Base-by-base conservation (phyloP, 1,140 invertebrate species). In the Muscidifurax raptorellus region DNA sequence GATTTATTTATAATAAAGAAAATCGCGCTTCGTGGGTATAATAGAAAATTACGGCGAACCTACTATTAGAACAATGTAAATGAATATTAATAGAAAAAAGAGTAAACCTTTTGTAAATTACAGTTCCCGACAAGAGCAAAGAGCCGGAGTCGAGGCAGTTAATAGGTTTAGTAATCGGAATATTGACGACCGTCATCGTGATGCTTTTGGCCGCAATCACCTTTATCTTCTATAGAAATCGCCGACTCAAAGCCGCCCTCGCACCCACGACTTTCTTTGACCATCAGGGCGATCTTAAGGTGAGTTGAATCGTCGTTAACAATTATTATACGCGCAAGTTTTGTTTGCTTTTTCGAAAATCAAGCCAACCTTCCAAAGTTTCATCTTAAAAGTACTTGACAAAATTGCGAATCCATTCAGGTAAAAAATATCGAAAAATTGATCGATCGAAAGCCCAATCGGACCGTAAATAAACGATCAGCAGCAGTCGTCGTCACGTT, bases 151-250 rank as follows among this genome's bases (percentile, higher is more conserved):
- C 94, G 79, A 94, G 93, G 85, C 93, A 94, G 88, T 93, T 95
- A 88, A 96, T 97, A 88, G 96, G 96, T 67, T 94, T 96, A 86
- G 94, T 97, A 83, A 96, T 97, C 88, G 96, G 96, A n/a, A 94
- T 95, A 66, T 93, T 97, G 86, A 95, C 95, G 22, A 96, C 96
- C 30, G 95, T 96, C 85, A 96, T 97, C 86, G 90, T 97, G 27
- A 92, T 96, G 83, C 93, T 96, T 18, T 91, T 95, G 71, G 94
- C 94, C 10, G 95, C 95, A 71, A 96, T 97, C 89, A 94, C 95
- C 82, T 94, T 96, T 88, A 96, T 97, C 88, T 95, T 96, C 81
- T 94, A 95, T 66, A 92, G 96, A 72, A 96, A 96, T 89, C 94
- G 95, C 86, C 94, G 95, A 86, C 92, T 94, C 79, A 95, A 95